A percentile compares a stretch with the other conserved stretches of the same genome.
These are phyloP conservation scores for Zaprionus gabonicus DNA, from an alignment of 1,140 invertebrate species.

Conservation along the genomic window DNA sequence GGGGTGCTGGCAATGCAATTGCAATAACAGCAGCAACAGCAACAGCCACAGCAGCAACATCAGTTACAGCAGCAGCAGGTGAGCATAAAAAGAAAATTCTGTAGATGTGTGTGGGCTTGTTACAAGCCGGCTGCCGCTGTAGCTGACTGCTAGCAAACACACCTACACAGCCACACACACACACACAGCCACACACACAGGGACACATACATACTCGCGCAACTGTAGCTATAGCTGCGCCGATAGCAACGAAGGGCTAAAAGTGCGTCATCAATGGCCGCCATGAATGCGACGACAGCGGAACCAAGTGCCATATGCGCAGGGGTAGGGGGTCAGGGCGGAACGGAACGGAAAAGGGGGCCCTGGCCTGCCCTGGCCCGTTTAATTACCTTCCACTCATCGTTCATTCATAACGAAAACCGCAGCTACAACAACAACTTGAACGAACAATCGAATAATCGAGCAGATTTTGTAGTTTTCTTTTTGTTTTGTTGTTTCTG, in stretches of 20 bases:
- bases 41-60: conserved; percentile 1
- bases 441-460: conserved; percentile 21
- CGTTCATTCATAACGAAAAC: conserved; percentile 72
- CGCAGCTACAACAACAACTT: conserved; percentile 27
- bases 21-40: conserved; percentile 26
- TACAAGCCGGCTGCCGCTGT: conserved; percentile 44
- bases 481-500: background rate
- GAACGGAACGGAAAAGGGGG: background rate
- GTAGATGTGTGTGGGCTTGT: conserved; percentile 31
- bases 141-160: conserved; percentile 23
- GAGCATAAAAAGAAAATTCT: conserved; percentile 66
- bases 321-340: background rate
- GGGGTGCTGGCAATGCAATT: conserved; percentile 22
- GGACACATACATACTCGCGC: conserved; percentile 13
- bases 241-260: conserved; percentile 81
- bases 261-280: conserved; percentile 83
- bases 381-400: conserved; percentile 64
- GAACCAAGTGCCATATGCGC: conserved; percentile 45
- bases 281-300: conserved; percentile 59
- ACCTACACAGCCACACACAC: conserved; percentile 5
- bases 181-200: conserved; percentile 2
- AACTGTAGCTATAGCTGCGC: conserved; percentile 22
- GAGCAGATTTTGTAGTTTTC: conserved; percentile 25
- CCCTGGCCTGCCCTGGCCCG: conserved; percentile 39
- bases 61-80: conserved; percentile 62